Evolutionary conservation across 92 coral and sea anemone species (phyloP).

Genomic region (Bergia sp.): DNA sequence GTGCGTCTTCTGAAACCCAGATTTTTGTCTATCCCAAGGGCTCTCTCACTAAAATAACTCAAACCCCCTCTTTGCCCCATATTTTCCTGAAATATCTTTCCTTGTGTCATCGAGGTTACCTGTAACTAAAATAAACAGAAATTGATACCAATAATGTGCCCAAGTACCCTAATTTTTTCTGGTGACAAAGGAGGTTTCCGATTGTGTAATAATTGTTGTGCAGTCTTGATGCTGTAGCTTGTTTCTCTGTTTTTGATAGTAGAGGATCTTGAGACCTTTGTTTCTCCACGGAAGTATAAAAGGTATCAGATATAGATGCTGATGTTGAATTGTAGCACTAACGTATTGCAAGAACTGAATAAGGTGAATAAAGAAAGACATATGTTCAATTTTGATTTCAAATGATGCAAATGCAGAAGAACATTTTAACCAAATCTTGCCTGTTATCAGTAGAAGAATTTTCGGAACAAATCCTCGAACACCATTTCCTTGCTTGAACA

Average conservation of each 20-base stretch:
- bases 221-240: background rate
- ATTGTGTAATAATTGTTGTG: background rate
- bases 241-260: background rate
- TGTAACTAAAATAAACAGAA: too few species aligned
- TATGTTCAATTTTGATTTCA: too few species aligned
- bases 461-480: background rate
- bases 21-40: too few species aligned
- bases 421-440: background rate
- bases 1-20: too few species aligned
- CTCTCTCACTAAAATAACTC: too few species aligned
- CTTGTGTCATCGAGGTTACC: too few species aligned
- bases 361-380: background rate
- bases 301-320: background rate
- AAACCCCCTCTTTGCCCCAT: too few species aligned
- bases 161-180: too few species aligned
- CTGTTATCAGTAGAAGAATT: conserved; percentile 4
- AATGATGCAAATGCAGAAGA: too few species aligned
- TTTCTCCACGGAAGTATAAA: background rate
- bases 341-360: background rate
- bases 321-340: background rate
- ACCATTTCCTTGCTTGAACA: conserved; percentile 8
- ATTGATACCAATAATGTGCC: too few species aligned
- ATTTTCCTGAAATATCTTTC: too few species aligned
- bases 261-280: background rate
- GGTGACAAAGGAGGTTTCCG: background rate